Conservation (phyloP, 2,888 invertebrate species). For the Branchellion lobata region DNA sequence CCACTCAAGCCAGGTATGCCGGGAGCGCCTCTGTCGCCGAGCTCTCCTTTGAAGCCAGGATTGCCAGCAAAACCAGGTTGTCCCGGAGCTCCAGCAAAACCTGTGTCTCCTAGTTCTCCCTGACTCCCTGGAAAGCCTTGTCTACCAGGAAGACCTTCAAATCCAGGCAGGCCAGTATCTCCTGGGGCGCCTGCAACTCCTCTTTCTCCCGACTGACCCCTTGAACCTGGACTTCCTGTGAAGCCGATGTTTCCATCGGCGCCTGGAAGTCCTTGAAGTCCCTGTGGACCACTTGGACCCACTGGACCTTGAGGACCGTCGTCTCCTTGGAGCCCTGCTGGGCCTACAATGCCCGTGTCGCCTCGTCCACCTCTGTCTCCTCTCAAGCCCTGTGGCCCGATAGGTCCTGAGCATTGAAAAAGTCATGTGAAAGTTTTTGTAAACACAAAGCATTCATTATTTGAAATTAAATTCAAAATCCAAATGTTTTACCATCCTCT, state of each 20-base stretch:
- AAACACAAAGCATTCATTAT: no score
- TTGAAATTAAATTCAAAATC: no score
- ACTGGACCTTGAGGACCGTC: background rate
- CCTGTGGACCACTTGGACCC: background rate
- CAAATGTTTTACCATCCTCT: conserved; percentile 10
- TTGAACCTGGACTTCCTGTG: conserved; percentile 13
- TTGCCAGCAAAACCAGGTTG: conserved; percentile 41
- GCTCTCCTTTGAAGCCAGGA: background rate
- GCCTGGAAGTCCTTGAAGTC: background rate
- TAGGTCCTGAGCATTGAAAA: background rate
- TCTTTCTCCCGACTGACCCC: conserved; percentile 35
- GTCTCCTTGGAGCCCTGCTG: background rate
- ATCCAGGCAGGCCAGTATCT: conserved; percentile 32
- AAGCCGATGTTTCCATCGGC: conserved; percentile 25
- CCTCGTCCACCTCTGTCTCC: conserved; percentile 9
- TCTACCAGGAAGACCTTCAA: conserved; percentile 23
- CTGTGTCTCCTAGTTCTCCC: conserved; percentile 34
- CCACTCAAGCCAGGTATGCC: background rate
- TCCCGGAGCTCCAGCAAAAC: conserved; percentile 50
- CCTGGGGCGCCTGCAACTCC: conserved; percentile 40
- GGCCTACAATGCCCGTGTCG: background rate
- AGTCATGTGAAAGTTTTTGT: no score
- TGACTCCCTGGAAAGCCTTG: conserved; percentile 27
- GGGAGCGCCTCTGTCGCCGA: background rate
- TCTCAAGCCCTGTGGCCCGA: background rate